These are phyloP conservation scores for Drosophila baimaii DNA, from an alignment of 1,140 invertebrate species.

Conservation along the genomic window DNA sequence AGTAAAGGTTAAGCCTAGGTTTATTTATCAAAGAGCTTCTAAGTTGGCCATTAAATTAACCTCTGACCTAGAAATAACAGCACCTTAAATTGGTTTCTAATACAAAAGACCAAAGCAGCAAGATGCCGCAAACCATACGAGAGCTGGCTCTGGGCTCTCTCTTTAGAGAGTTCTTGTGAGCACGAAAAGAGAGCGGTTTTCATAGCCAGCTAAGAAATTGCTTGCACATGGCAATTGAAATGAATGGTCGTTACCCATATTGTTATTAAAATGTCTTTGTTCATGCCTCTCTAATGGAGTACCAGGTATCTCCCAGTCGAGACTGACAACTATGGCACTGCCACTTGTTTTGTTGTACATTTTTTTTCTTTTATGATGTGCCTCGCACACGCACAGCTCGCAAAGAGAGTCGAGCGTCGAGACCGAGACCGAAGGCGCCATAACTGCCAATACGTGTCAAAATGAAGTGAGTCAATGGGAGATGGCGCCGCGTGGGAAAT, in stretches of 20 bases:
- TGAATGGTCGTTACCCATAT: no score
- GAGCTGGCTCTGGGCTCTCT: no score
- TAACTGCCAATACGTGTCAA: slow-evolving; percentile 80
- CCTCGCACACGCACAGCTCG: slow-evolving; percentile 50
- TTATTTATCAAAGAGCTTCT: neutral
- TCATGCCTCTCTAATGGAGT: neutral
- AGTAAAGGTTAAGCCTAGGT: neutral
- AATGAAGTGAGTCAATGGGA: slow-evolving; percentile 53
- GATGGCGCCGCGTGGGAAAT: slow-evolving; percentile 6
- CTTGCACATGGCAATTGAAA: no score
- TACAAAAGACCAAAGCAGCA: no score
- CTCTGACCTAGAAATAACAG: neutral
- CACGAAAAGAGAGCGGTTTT: no score
- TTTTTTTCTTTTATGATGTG: slow-evolving; percentile 64
- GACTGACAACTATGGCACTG: neutral
- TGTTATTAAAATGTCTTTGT: no score
- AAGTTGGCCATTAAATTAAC: neutral
- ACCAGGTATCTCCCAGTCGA: slow-evolving; percentile 18
- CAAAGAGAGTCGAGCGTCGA: slow-evolving; percentile 29
- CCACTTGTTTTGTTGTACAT: slow-evolving; percentile 22
- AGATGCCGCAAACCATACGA: no score
- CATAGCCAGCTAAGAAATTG: no score
- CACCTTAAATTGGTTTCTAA: no score
- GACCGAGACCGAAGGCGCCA: slow-evolving; percentile 60
- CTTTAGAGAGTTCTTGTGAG: no score